These are phyloP conservation scores for Tolmerus cingulatus DNA, from an alignment of 2,888 invertebrate genomes.

Conservation along the genomic window DNA sequence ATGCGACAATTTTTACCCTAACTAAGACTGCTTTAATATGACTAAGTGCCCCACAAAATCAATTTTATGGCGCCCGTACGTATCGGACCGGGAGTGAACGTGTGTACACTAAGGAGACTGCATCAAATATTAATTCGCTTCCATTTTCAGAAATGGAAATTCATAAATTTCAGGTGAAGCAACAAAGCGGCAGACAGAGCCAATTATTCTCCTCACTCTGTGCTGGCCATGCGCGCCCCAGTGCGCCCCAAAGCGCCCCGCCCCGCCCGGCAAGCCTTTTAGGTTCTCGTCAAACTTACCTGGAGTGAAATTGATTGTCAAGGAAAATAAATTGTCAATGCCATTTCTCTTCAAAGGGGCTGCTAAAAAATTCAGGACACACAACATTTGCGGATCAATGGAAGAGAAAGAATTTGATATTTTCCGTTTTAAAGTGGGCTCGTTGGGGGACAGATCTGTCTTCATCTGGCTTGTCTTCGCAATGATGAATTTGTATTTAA, in stretches of 20 bases:
- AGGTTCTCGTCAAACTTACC: neutral
- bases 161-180: neutral
- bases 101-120: neutral
- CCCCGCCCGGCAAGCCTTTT: neutral
- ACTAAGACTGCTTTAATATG: neutral
- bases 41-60: neutral
- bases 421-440: neutral
- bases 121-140: neutral
- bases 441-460: neutral
- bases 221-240: neutral
- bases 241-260: neutral
- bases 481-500: neutral
- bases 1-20: neutral
- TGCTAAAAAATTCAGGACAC: neutral
- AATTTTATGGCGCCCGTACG: neutral
- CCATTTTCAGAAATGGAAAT: slow-evolving; percentile 4
- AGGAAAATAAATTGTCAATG: slow-evolving; percentile 1
- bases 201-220: neutral
- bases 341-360: slow-evolving; percentile 8
- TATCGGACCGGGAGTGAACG: neutral
- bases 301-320: slow-evolving; percentile 21
- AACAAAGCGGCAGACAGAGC: neutral
- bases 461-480: neutral
- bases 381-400: neutral
- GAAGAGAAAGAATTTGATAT: neutral